Evolutionary conservation across 2,113 vertebrate genomes (phyloP), one percentile per base, ranked within the genome.

Genomic region (Leucosticte australis): DNA sequence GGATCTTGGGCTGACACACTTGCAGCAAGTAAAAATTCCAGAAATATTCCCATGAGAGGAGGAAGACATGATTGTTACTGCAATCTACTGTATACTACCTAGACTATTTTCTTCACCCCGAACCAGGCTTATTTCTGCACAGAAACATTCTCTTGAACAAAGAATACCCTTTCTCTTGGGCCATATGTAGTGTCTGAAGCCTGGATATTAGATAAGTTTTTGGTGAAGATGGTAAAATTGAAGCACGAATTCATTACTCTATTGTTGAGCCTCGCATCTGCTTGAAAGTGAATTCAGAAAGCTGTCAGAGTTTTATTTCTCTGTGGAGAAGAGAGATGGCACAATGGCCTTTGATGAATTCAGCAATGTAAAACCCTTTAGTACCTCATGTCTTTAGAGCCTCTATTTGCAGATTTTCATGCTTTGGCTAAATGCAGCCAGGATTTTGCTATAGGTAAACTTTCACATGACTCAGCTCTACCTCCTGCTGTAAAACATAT

Each of bases 251-350:
- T 85, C 53, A 50, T 16, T 79, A 24, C 23, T 63, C 70, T 28
- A 31, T 73, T 15, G 8, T 44, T 76, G 20, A 91, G 14, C 65
- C 8, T 83, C 85, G 37, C 27, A 67, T 63, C 26, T 91, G 82
- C 47, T 87, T 67, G 35, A 87, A 95, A 86, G 50, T n/a, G 8
- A 85, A 87, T 91, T 87, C 77, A 90, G 78, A 90, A 94, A 87
- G 23, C 19, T 73, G 49, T 11, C 12, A 2, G 5, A 62, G 7
- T 77, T 95, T 92, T 89, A 87, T 83, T 83, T 83, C 41, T 83
- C 75, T 55, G 11, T 69, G 30, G 46, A 37, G 33, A 91, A 70
- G 27, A 59, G 67, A 89, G 42, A 63, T 74, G 78, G n/a, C 60
- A 83, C 0, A 0, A 28, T 2, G 2, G 35, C 28, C 52, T 92